phyloP scores from a whole-genome alignment of 1,140 invertebrate genomes.

The Cotesia glomerata region DNA sequence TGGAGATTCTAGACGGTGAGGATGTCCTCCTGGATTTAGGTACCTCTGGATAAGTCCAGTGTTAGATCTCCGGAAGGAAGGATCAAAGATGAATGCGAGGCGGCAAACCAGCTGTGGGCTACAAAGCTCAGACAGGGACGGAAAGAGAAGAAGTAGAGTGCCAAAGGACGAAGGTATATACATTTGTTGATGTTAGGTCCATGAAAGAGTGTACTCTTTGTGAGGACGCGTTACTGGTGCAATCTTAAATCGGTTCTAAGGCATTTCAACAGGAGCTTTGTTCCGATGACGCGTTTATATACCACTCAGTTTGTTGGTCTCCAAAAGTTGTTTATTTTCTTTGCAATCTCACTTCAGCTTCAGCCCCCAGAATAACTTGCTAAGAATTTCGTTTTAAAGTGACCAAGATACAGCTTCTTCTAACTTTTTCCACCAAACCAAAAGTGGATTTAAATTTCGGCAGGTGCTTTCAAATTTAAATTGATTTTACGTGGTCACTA shows the following conservation, averaged over 20 bases:
- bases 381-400: constrained; percentile 3
- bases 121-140: background rate
- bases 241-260: constrained; percentile 20
- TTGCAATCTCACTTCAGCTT: background rate
- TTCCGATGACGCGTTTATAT: constrained; percentile 6
- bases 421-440: too few relatives aligned
- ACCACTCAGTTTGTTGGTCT: background rate
- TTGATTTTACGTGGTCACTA: background rate
- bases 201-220: constrained; percentile 18
- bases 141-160: background rate
- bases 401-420: background rate
- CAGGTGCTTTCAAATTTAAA: background rate
- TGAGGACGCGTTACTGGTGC: background rate
- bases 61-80: too few relatives aligned
- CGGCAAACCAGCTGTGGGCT: background rate
- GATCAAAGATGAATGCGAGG: background rate
- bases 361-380: background rate
- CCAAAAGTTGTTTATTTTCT: background rate
- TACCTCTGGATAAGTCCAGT: background rate
- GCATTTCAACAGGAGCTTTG: background rate
- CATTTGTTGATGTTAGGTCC: constrained; percentile 1
- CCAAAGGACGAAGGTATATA: background rate
- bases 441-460: background rate
- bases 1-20: background rate
- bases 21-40: background rate